phyloP scores from a whole-genome alignment of 1,140 invertebrate genomes.

The Leguminivora glycinivorella region DNA sequence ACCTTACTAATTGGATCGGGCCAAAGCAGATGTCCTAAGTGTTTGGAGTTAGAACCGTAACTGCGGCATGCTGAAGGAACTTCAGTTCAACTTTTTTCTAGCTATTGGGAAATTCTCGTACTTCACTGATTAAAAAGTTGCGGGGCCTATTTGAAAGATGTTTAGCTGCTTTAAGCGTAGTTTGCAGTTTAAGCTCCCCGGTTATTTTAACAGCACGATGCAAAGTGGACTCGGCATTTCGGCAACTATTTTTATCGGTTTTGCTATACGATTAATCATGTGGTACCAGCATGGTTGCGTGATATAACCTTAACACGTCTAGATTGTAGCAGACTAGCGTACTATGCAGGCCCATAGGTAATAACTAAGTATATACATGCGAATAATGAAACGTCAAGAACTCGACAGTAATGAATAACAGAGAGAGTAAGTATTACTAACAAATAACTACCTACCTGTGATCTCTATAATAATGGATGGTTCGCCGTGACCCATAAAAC shows the following conservation, averaged over 20 bases:
- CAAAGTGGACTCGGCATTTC: background rate
- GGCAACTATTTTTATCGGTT: background rate
- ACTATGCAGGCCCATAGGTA: no score
- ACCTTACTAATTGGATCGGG: conserved; percentile 19
- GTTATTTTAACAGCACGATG: background rate
- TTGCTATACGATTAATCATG: background rate
- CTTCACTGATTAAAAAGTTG: conserved; percentile 23
- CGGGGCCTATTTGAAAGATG: background rate
- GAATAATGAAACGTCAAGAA: background rate
- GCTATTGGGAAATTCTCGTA: conserved; percentile 20
- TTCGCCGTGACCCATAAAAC: conserved; percentile 39
- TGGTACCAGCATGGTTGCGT: no score
- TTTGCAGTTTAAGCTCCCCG: background rate
- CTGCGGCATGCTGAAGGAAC: background rate
- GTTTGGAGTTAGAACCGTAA: conserved; percentile 18
- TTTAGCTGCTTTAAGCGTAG: conserved; percentile 7
- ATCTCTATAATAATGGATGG: conserved; percentile 18
- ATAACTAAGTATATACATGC: background rate
- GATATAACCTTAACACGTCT: no score
- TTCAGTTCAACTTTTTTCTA: conserved; percentile 14
- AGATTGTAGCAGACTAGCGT: no score
- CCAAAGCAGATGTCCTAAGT: conserved; percentile 13
- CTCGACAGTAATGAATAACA: background rate
- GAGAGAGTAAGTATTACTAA: background rate
- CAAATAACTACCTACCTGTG: background rate